Evolutionary conservation across 2,113 vertebrate genomes (phyloP).

Genomic region (Urocitellus parryii): DNA sequence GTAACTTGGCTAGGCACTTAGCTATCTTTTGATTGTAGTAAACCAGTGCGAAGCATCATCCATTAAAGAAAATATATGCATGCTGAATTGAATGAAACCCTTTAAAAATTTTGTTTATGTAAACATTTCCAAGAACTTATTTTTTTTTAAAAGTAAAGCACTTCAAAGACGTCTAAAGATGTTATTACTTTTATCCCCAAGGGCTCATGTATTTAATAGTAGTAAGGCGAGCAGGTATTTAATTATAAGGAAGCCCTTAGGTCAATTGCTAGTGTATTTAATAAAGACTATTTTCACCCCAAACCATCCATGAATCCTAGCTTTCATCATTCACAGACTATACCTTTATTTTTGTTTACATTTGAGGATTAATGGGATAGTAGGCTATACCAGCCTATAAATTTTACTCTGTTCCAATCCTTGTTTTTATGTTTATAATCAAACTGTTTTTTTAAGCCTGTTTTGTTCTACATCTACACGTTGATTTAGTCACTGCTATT

Average conservation of each 20-base stretch:
- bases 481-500: background rate
- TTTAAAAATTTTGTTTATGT: slow-evolving; percentile 14
- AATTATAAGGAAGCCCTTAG: slow-evolving; percentile 70
- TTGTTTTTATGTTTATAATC: background rate
- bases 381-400: background rate
- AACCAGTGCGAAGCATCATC: background rate
- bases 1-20: no score
- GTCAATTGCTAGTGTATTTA: slow-evolving; percentile 64
- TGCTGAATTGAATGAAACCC: background rate
- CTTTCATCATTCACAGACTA: slow-evolving; percentile 48
- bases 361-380: background rate
- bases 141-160: slow-evolving; percentile 46
- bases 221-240: slow-evolving; percentile 73
- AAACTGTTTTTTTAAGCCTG: background rate
- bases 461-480: background rate
- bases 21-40: background rate
- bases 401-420: background rate
- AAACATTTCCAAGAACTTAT: slow-evolving; percentile 38
- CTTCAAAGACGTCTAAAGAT: slow-evolving; percentile 35
- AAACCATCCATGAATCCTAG: slow-evolving; percentile 67
- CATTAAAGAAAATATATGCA: background rate
- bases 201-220: slow-evolving; percentile 2
- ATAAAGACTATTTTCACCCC: slow-evolving; percentile 65
- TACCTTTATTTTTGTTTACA: slow-evolving; percentile 62
- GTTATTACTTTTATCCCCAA: slow-evolving; percentile 4